A percentile compares a stretch with the other conserved stretches of the same genome.
These are phyloP conservation scores for Allophyes oxyacanthae DNA, from an alignment of 2,888 invertebrate species.

Conservation along the genomic window DNA sequence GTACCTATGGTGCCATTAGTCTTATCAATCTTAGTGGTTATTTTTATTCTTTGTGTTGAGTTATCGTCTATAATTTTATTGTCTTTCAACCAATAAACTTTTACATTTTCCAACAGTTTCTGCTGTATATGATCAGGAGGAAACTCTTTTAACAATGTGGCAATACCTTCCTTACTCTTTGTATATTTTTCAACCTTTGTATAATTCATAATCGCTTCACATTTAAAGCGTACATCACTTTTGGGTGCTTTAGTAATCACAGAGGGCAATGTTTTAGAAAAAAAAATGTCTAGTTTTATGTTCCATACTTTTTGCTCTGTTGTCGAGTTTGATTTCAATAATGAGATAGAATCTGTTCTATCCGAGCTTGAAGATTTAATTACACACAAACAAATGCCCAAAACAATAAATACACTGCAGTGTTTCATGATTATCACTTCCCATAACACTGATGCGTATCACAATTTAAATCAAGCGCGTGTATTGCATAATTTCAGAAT, in stretches of 20 bases:
- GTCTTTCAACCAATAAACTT: slow-evolving; percentile 83
- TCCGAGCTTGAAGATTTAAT: slow-evolving; percentile 67
- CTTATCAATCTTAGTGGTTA: slow-evolving; percentile 78
- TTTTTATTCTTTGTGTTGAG: slow-evolving; percentile 66
- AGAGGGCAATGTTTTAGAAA: slow-evolving; percentile 78
- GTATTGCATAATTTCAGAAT: slow-evolving; percentile 1
- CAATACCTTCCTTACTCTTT: slow-evolving; percentile 79
- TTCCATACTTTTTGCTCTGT: slow-evolving; percentile 82
- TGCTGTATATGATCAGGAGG: slow-evolving; percentile 82
- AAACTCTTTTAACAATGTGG: slow-evolving; percentile 75
- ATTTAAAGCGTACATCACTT: slow-evolving; percentile 78
- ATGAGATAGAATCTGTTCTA: slow-evolving; percentile 69
- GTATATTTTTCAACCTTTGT: slow-evolving; percentile 80
- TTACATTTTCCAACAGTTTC: slow-evolving; percentile 79
- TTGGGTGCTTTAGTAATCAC: slow-evolving; percentile 70
- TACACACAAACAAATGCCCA: slow-evolving; percentile 75
- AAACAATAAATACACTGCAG: slow-evolving; percentile 79
- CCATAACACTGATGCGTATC: slow-evolving; percentile 72
- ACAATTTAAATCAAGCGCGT: slow-evolving; percentile 28
- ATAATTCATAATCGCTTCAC: slow-evolving; percentile 84
- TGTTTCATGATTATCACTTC: slow-evolving; percentile 83
- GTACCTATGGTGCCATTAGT: slow-evolving; percentile 80
- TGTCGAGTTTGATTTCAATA: slow-evolving; percentile 73
- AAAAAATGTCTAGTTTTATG: slow-evolving; percentile 83
- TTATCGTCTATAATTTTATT: slow-evolving; percentile 68